Conservation (phyloP, 2,113 vertebrate species). For the Odocoileus hemionus region DNA sequence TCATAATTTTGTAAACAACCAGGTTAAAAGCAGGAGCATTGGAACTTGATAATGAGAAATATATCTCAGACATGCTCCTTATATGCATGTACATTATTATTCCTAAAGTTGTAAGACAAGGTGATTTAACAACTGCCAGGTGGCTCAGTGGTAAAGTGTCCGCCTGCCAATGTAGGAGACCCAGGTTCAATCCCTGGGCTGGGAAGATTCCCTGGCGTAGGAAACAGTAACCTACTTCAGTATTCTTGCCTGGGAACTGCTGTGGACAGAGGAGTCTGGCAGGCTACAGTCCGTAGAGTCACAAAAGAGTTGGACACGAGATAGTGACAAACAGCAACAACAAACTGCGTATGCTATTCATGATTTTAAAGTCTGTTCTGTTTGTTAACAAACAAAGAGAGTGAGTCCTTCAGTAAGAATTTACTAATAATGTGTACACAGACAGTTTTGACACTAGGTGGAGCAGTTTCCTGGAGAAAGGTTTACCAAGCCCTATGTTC, state of each 20-base stretch:
- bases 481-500: not conserved
- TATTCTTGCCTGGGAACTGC: not conserved
- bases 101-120: conserved; percentile 43
- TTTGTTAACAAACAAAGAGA: not conserved
- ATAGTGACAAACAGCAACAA: not conserved
- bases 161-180: not conserved
- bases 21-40: not conserved
- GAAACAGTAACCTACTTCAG: not conserved
- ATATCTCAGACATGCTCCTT: not conserved
- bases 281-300: not conserved
- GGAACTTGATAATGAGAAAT: not conserved
- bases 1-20: conserved; percentile 60
- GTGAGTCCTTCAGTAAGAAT: not conserved
- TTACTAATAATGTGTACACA: not conserved
- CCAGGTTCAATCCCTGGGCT: not conserved
- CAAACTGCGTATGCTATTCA: not conserved
- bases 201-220: not conserved
- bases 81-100: conserved; percentile 40
- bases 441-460: conserved; percentile 63
- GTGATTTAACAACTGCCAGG: conserved; percentile 46
- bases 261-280: not conserved
- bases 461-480: conserved; percentile 45
- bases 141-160: not conserved
- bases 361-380: conserved; percentile 10
- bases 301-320: not conserved